Evolutionary conservation across 2,888 invertebrate species (phyloP).

Genomic region (Agonum fuliginosum): DNA sequence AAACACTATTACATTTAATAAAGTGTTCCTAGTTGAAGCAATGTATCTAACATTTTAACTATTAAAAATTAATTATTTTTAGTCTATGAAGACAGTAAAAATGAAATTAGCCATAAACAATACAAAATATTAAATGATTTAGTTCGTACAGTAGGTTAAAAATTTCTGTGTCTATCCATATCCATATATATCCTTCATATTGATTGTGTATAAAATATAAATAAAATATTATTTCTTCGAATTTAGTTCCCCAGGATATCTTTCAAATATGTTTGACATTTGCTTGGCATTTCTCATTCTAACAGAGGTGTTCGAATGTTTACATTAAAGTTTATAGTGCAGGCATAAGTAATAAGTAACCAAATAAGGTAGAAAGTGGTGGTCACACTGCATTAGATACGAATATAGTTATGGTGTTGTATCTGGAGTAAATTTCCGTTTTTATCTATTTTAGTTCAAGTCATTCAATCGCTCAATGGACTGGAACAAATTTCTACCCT

Average conservation of each 20-base stretch:
- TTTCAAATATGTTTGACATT: background rate
- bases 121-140: too few species aligned
- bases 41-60: too few species aligned
- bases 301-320: background rate
- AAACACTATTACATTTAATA: too few species aligned
- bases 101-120: too few species aligned
- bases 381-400: conserved; percentile 27
- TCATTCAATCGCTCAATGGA: conserved; percentile 20
- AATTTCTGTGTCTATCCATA: too few species aligned
- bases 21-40: too few species aligned
- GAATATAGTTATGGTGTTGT: conserved; percentile 16
- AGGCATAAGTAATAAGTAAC: background rate
- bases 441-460: conserved; percentile 38
- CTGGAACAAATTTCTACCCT: conserved; percentile 31
- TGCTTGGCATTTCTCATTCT: background rate
- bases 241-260: background rate
- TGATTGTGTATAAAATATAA: too few species aligned
- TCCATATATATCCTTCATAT: too few species aligned
- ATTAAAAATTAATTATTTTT: too few species aligned
- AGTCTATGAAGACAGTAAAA: too few species aligned
- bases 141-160: too few species aligned
- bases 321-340: conserved; percentile 2
- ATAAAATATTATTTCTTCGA: background rate
- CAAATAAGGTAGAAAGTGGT: conserved; percentile 35
- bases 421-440: conserved; percentile 18